A percentile compares a stretch with the other conserved stretches of the same genome.
Evolutionary conservation across 2,113 vertebrate species (phyloP).

Genomic region (Setophaga coronata): DNA sequence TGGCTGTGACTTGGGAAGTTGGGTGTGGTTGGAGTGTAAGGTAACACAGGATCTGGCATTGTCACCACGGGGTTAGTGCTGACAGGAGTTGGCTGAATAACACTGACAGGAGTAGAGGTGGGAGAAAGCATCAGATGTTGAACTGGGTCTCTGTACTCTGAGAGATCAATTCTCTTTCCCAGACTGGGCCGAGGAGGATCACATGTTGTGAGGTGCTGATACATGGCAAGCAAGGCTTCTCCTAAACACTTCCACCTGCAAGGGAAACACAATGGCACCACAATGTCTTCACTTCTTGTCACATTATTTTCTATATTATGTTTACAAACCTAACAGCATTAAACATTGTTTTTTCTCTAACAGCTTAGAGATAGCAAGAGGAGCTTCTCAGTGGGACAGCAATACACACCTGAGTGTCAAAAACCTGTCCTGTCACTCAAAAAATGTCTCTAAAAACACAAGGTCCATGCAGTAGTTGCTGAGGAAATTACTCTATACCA

Average conservation of each 20-base stretch:
- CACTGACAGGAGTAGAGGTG: constrained; percentile 75
- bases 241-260: constrained; percentile 93
- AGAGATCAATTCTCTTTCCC: constrained; percentile 89
- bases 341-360: neutral
- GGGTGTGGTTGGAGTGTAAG: constrained; percentile 44
- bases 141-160: constrained; percentile 85
- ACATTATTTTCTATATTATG: neutral
- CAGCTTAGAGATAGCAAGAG: neutral
- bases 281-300: neutral
- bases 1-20: constrained; percentile 69
- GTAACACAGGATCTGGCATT: constrained; percentile 63
- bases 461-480: neutral
- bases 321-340: neutral
- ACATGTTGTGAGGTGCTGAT: constrained; percentile 89
- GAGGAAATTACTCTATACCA: neutral
- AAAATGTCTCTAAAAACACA: neutral
- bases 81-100: constrained; percentile 77
- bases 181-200: constrained; percentile 88
- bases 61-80: constrained; percentile 70
- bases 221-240: constrained; percentile 90
- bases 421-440: neutral
- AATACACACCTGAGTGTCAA: neutral
- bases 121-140: constrained; percentile 72
- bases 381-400: neutral
- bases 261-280: neutral